These are phyloP conservation scores for Oncorhynchus keta DNA, from an alignment of 2,113 vertebrate genomes.

Conservation along the genomic window DNA sequence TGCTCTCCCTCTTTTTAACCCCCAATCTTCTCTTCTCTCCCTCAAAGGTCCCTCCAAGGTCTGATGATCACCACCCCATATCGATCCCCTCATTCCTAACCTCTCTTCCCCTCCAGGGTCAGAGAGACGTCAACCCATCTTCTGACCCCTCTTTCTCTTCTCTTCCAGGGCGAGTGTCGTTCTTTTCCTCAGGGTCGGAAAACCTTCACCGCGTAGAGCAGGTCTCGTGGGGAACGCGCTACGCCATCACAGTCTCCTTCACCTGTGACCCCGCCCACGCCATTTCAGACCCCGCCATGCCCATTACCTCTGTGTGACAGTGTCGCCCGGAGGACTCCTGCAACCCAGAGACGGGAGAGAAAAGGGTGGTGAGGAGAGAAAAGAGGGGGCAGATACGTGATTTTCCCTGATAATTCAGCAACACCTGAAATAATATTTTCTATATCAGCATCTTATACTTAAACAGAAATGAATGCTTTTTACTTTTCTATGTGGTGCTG, in stretches of 20 bases:
- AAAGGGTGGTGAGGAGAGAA: neutral
- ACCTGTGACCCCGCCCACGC: conserved; percentile 85
- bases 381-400: neutral
- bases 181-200: conserved; percentile 96
- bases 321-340: conserved; percentile 49
- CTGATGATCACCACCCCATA: too few species aligned
- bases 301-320: neutral
- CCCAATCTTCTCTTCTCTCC: neutral
- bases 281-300: conserved; percentile 82
- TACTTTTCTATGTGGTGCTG: too few species aligned
- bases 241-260: conserved; percentile 95
- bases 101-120: neutral
- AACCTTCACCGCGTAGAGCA: conserved; percentile 94
- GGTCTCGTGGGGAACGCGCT: conserved; percentile 92
- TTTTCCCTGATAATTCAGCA: too few species aligned
- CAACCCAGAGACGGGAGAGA: conserved; percentile 1
- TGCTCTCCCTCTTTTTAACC: too few species aligned
- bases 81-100: neutral
- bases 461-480: too few species aligned
- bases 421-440: too few species aligned
- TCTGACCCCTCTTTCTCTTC: conserved; percentile 1
- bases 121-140: neutral
- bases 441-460: too few species aligned
- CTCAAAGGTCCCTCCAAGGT: too few species aligned
- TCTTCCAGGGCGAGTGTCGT: conserved; percentile 86